phyloP scores from a whole-genome alignment of 1,140 invertebrate genomes.

The Cotesia glomerata region DNA sequence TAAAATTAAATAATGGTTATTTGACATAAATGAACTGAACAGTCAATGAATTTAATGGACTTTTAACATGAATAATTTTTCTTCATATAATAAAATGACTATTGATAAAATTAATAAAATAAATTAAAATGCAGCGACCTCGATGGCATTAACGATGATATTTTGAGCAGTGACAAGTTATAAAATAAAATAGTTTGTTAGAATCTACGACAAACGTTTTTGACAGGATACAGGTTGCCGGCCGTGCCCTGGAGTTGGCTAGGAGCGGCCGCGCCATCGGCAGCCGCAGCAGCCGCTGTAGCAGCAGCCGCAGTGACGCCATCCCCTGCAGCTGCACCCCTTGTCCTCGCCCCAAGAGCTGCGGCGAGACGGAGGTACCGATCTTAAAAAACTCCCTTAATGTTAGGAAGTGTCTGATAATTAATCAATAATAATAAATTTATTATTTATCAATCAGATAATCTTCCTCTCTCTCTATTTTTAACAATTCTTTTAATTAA shows the following conservation, averaged over 20 bases:
- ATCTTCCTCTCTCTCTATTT: neutral
- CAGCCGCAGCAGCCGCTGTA: conserved; percentile 60
- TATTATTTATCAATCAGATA: neutral
- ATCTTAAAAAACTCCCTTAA: conserved; percentile 8
- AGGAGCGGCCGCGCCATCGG: conserved; percentile 59
- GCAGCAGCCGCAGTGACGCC: conserved; percentile 60
- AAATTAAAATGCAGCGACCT: conserved; percentile 8
- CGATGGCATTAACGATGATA: neutral
- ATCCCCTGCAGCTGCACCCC: conserved; percentile 58
- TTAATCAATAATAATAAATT: neutral
- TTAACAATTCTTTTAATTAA: no score
- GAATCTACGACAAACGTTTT: conserved; percentile 23
- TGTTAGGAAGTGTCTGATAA: conserved; percentile 14
- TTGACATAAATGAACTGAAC: no score
- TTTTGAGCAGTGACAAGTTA: conserved; percentile 2
- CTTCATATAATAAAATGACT: neutral
- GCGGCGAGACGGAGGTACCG: conserved; percentile 56
- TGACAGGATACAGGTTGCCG: conserved; percentile 61
- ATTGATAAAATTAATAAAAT: neutral
- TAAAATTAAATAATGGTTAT: no score
- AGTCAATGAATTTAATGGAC: no score
- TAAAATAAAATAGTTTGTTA: neutral
- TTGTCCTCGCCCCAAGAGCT: conserved; percentile 60
- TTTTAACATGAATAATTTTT: neutral
- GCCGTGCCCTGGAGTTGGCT: conserved; percentile 62